phyloP scores from a whole-genome alignment of 2,797 vertebrate species.

The Nannoperca obscura region DNA sequence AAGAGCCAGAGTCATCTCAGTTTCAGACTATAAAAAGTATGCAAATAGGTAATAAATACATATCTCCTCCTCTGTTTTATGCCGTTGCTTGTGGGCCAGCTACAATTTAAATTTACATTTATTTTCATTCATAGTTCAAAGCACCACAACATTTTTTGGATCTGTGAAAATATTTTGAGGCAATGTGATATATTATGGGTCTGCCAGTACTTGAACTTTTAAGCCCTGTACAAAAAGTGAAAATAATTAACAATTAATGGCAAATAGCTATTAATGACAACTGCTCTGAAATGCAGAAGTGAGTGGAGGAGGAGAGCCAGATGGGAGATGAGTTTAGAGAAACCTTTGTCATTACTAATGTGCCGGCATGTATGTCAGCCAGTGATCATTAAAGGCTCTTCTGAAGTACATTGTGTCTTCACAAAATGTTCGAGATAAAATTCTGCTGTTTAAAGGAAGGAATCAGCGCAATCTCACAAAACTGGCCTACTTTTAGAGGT shows the following conservation, averaged over 20 bases:
- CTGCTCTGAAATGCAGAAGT: conserved; percentile 54
- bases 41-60: conserved; percentile 19
- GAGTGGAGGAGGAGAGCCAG: conserved; percentile 37
- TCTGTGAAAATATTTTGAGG: conserved; percentile 32
- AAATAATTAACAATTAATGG: conserved; percentile 66
- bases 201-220: conserved; percentile 54
- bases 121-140: conserved; percentile 33
- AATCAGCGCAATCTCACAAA: conserved; percentile 39
- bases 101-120: conserved; percentile 16
- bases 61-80: conserved; percentile 15
- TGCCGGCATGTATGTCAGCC: conserved; percentile 53
- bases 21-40: conserved; percentile 14
- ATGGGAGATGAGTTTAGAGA: conserved; percentile 52
- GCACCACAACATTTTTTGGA: conserved; percentile 15
- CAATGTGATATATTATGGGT: conserved; percentile 35
- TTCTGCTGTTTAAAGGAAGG: conserved; percentile 41
- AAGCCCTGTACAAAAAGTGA: conserved; percentile 42
- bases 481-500: conserved; percentile 54
- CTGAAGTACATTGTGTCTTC: conserved; percentile 58
- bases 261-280: conserved; percentile 65
- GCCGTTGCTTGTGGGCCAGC: conserved; percentile 5
- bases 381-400: conserved; percentile 59
- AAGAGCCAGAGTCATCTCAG: conserved; percentile 9
- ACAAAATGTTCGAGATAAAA: conserved; percentile 60
- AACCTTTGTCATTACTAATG: conserved; percentile 63